Evolutionary conservation across 2,797 vertebrate species (phyloP).

Genomic region (Neosilurus mollespiculum): DNA sequence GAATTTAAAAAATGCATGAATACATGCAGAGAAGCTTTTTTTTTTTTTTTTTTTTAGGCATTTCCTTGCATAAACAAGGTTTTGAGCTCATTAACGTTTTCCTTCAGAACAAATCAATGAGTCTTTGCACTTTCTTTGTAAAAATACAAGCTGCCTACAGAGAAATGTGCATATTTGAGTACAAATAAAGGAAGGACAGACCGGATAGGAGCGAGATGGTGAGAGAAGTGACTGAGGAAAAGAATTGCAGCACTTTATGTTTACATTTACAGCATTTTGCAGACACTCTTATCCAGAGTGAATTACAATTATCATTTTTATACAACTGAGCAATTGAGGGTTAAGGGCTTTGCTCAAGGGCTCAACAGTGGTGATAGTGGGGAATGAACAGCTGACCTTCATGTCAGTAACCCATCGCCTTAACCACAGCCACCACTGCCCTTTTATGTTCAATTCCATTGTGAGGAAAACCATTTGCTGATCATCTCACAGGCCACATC

Average conservation of each 20-base stretch:
- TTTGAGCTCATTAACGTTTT: background rate
- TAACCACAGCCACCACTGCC: too few species aligned
- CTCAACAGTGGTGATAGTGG: too few species aligned
- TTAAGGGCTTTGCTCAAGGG: too few species aligned
- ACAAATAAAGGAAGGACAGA: background rate
- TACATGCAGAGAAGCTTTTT: background rate
- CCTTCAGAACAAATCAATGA: background rate
- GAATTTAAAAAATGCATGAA: background rate
- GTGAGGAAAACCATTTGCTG: slow-evolving; percentile 36
- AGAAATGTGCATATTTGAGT: background rate
- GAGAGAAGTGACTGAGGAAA: background rate
- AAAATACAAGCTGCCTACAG: background rate
- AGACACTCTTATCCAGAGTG: too few species aligned
- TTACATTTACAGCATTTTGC: too few species aligned
- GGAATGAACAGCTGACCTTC: too few species aligned
- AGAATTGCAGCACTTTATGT: too few species aligned
- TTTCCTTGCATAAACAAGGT: background rate
- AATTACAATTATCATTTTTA: too few species aligned
- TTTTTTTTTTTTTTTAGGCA: background rate
- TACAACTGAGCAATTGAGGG: too few species aligned
- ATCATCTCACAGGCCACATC: slow-evolving; percentile 40
- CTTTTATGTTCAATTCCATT: slow-evolving; percentile 17
- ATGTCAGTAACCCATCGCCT: too few species aligned
- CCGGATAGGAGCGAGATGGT: background rate
- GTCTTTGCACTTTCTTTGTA: background rate